phyloP scores from a whole-genome alignment of 2,797 vertebrate species.

The Coluber constrictor region DNA sequence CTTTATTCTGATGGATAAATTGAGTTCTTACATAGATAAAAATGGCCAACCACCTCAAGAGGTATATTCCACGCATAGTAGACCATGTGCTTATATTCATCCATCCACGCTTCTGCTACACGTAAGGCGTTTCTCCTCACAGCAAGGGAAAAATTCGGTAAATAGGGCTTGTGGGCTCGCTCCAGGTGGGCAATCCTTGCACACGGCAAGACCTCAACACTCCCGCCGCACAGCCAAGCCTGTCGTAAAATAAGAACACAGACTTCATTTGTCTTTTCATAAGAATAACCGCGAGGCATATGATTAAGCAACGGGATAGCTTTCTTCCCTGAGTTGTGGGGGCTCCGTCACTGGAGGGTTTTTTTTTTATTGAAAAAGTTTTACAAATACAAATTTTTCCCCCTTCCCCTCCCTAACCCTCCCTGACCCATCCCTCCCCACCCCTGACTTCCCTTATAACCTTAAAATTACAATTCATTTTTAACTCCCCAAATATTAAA shows the following conservation, averaged over 20 bases:
- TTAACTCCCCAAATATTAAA: no score
- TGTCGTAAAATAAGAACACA: conserved; percentile 8
- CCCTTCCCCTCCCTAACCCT: no score
- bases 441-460: no score
- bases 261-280: neutral
- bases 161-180: conserved; percentile 63
- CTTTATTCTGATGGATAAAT: neutral
- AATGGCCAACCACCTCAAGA: conserved; percentile 36
- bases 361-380: no score
- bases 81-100: conserved; percentile 62
- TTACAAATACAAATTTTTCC: no score
- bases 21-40: neutral
- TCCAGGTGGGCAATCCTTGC: conserved; percentile 58
- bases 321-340: neutral
- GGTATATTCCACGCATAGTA: conserved; percentile 64
- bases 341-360: neutral
- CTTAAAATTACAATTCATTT: no score
- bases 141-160: neutral
- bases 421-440: no score
- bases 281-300: neutral
- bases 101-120: conserved; percentile 65
- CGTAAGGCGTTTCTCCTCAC: conserved; percentile 52
- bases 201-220: conserved; percentile 60
- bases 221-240: conserved; percentile 67
- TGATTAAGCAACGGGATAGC: neutral